Evolutionary conservation across 2,888 invertebrate genomes (phyloP).

Genomic region (Dendrolimus pini): DNA sequence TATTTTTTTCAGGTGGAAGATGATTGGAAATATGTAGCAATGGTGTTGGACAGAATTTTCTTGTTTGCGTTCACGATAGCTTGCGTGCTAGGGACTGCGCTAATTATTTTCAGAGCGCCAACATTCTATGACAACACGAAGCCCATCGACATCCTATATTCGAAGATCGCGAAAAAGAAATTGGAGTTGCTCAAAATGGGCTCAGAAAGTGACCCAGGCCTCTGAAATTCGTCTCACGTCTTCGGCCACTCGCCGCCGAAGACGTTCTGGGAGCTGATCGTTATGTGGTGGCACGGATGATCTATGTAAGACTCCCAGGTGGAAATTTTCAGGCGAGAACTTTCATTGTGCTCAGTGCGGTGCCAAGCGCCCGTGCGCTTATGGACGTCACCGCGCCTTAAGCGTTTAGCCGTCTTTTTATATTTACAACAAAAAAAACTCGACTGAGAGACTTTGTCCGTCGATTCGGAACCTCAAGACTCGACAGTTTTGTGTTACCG

Average conservation of each 20-base stretch:
- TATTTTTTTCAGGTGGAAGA: slow-evolving; percentile 86
- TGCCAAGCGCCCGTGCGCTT: slow-evolving; percentile 62
- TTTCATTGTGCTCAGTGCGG: slow-evolving; percentile 62
- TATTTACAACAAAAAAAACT: slow-evolving; percentile 44
- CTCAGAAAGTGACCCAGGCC: slow-evolving; percentile 81
- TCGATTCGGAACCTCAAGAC: slow-evolving; percentile 49
- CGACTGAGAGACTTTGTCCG: slow-evolving; percentile 61
- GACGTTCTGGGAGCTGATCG: slow-evolving; percentile 78
- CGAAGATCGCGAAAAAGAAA: slow-evolving; percentile 94
- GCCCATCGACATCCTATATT: slow-evolving; percentile 93
- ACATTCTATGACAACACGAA: slow-evolving; percentile 93
- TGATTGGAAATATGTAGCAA: slow-evolving; percentile 98
- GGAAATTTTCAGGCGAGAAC: slow-evolving; percentile 66
- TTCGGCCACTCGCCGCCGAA: slow-evolving; percentile 82
- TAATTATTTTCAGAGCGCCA: slow-evolving; percentile 93
- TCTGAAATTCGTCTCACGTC: slow-evolving; percentile 82
- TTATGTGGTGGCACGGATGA: slow-evolving; percentile 78
- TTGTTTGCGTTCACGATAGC: slow-evolving; percentile 96
- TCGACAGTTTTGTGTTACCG: slow-evolving; percentile 49
- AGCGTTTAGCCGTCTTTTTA: slow-evolving; percentile 70
- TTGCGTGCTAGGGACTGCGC: slow-evolving; percentile 92
- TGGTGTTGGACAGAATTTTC: slow-evolving; percentile 97
- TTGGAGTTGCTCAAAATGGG: slow-evolving; percentile 92
- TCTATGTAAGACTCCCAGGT: slow-evolving; percentile 60
- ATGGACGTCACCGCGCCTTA: slow-evolving; percentile 51